phyloP scores from a whole-genome alignment of 2,113 vertebrate species.

The Cervus canadensis region DNA sequence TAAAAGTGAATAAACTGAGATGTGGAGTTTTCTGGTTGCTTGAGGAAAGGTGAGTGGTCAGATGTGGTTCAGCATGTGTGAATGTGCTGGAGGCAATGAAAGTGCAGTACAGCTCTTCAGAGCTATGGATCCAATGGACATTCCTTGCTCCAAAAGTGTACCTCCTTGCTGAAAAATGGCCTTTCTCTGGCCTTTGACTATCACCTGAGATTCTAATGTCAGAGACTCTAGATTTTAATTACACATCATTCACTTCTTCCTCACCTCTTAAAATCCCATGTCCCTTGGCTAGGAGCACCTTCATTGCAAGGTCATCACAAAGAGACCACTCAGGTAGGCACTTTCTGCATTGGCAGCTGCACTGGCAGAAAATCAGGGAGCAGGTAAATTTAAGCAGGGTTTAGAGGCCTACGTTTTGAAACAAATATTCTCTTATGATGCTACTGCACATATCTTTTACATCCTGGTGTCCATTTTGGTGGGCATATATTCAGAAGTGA shows the following conservation, averaged over 20 bases:
- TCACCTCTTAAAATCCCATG: conserved; percentile 61
- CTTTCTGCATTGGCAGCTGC: background rate
- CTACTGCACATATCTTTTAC: background rate
- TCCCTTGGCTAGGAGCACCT: conserved; percentile 67
- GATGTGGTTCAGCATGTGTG: background rate
- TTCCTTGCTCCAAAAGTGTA: background rate
- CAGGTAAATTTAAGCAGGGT: background rate
- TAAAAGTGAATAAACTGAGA: background rate
- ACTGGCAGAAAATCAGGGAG: conserved; percentile 32
- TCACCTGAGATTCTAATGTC: background rate
- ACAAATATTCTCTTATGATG: conserved; percentile 31
- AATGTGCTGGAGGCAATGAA: background rate
- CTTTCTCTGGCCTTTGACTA: conserved; percentile 69
- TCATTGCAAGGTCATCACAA: conserved; percentile 60
- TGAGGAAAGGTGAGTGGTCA: background rate
- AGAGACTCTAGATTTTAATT: background rate
- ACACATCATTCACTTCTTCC: background rate
- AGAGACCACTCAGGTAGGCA: conserved; percentile 16
- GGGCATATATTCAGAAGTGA: background rate
- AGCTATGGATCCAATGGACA: background rate
- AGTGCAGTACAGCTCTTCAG: background rate
- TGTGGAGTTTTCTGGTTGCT: background rate
- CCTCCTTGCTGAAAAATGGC: conserved; percentile 72
- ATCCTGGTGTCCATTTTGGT: background rate
- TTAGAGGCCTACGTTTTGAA: background rate